Evolutionary conservation across 2,113 vertebrate genomes (phyloP), one percentile per base, ranked within the genome.

Genomic region (Silurus asotus): DNA sequence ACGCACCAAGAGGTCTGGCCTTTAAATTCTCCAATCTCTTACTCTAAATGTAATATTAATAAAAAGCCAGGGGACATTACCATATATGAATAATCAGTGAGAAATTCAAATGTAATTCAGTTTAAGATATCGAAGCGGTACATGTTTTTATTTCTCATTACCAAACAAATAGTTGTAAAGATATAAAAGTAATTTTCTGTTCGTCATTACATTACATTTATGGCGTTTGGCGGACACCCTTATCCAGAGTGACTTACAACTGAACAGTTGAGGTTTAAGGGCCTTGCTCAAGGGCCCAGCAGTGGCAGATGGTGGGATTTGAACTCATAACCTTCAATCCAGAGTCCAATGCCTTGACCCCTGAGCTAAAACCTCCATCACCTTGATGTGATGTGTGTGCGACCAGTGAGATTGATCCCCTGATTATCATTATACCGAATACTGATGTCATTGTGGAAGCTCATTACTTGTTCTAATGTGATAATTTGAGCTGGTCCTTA

Each of bases 1-100:
- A 65, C 4, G 14, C 23, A 65, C 17, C 1, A 6, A 53, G 45
- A 64, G 79, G 20, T 64, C 59, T 81, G 79, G 64, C 61, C 80
- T 82, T 65, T 65, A 82, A 82, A 80, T 51, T 67, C 53, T 84
- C 58, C 19, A 55, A 13, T 85, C 19, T 28, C 37, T 65, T 45
- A 85, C 58, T 28, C 45, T 77, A 51, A 78, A 23, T 85, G 77
- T 65, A 48, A 69, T 51, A 70, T 10, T 25, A 80, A 55, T 17
- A 8, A 48, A 37, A 55, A 64, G 51, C 11, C 28, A 45, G 20
- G 56, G 64, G 53, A 7, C 53, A 70, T 61, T 7, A 11, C 45
- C 37, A 51, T 61, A 58, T 49, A 62, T 64, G 59, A 49, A 59
- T 70, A 70, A 80, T 81, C 55, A 6, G 28, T 70, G 9, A 28